These are phyloP conservation scores for Heterohyrax brucei DNA, from an alignment of 2,797 vertebrate species.

Conservation along the genomic window DNA sequence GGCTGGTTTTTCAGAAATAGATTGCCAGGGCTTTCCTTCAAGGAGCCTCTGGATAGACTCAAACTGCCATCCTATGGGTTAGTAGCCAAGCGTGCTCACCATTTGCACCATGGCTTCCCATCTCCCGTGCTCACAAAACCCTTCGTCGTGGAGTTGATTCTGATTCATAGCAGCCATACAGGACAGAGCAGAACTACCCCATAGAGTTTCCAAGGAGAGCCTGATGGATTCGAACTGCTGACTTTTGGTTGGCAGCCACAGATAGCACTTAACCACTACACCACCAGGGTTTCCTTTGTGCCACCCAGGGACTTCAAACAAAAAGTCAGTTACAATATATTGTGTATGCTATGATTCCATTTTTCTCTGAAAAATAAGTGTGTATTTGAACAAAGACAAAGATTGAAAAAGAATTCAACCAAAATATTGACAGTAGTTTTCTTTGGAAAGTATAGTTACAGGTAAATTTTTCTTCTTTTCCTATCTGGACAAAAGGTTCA, in stretches of 20 bases:
- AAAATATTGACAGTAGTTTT: constrained; percentile 28
- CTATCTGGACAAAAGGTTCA: background rate
- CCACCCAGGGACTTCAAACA: background rate
- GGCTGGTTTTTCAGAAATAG: background rate
- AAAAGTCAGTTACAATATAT: constrained; percentile 33
- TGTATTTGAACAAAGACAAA: constrained; percentile 52
- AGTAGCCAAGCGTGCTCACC: background rate
- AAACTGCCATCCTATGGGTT: background rate
- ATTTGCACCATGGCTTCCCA: no score
- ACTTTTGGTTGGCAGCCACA: no score
- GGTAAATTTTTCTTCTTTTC: constrained; percentile 2
- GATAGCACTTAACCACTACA: no score
- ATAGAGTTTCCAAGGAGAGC: no score
- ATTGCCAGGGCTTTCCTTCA: background rate
- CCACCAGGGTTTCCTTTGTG: no score
- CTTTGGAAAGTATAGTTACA: background rate
- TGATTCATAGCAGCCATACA: no score
- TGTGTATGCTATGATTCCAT: background rate
- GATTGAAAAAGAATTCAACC: background rate
- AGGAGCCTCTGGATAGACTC: background rate
- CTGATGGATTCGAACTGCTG: no score
- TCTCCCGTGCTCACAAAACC: no score
- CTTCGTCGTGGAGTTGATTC: no score
- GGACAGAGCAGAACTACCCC: no score
- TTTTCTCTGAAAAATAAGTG: constrained; percentile 16